A percentile compares a stretch with the other conserved stretches of the same genome.
Conservation (phyloP, 2,113 vertebrate genomes). For the Cyphotilapia sp. region DNA sequence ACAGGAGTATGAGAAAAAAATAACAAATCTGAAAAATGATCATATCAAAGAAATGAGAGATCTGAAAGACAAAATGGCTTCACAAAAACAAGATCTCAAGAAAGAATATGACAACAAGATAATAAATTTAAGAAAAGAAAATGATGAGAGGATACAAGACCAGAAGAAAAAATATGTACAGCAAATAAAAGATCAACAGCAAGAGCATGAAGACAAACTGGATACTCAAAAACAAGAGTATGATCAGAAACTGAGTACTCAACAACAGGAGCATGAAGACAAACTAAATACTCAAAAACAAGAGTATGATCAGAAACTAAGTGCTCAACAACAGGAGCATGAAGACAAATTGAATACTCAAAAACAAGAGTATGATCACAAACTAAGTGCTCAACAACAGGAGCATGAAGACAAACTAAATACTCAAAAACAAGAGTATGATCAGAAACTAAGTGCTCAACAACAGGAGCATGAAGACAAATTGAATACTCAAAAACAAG, state of each 20-base stretch:
- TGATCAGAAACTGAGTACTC: accelerated
- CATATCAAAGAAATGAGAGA: neutral
- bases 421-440: too few relatives aligned
- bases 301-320: too few relatives aligned
- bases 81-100: accelerated
- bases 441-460: too few relatives aligned
- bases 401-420: accelerated
- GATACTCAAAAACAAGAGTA: accelerated
- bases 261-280: accelerated
- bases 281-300: accelerated
- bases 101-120: neutral
- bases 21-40: accelerated
- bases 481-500: too few relatives aligned
- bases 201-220: accelerated
- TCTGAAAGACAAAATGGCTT: neutral
- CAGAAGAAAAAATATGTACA: accelerated
- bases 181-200: accelerated
- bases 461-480: too few relatives aligned
- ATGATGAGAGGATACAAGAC: accelerated
- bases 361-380: accelerated
- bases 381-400: too few relatives aligned
- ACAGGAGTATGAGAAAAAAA: accelerated
- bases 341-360: accelerated
- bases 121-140: accelerated
- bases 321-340: too few relatives aligned